Base-by-base conservation (phyloP, 2,797 vertebrate genomes). In the Chaetodon trifasciatus region DNA sequence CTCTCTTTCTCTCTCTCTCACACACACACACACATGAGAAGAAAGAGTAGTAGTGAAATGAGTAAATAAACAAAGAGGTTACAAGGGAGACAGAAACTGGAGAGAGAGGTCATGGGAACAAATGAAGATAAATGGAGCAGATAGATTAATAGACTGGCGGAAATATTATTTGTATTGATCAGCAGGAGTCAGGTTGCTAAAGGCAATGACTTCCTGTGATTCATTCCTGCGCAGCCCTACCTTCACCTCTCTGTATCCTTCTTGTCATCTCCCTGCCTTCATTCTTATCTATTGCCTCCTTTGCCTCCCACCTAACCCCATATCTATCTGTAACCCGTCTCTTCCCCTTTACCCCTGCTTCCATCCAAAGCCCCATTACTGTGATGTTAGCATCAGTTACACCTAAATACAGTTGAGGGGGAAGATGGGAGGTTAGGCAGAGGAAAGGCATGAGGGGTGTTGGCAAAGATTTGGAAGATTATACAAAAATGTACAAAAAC, bases 121-220 rank as follows among this genome's bases (percentile, higher is more conserved):
- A 86, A 83, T 70, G 58, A 42, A 76, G 71, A 86, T 70, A 50
- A 76, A 84, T 78, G 58, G 5, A 76, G 32, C 13, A 35, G 60
- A 63, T 28, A 76, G 76, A 79, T 70, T 13, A 79, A 78, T 81
- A 60, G 74, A 86, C 61, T 86, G 79, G 37, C 50, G 69, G 77
- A 85, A 58, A 83, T 78, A 83, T 82, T 74, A 24, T 74, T 85
- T 70, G 40, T 86, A 88, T 89, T 74, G 86, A 91, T 86, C 85
- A 63, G 70, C 40, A 28, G 8, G 76, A 24, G 57, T 74, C 8
- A 35, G 46, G 70, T 76, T 81, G 53, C 76, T 66, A 47, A 83
- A 74, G 74, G 69, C 11, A 17, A 77, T 32, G 28, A 69, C 75
- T 44, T 35, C 50, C 57, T 52, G 44, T 77, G 82, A 87, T 84